Percentiles rank a stretch among this genome's conserved stretches.
Conservation (phyloP, 2,888 invertebrate species). For the Horisme vitalbata region DNA sequence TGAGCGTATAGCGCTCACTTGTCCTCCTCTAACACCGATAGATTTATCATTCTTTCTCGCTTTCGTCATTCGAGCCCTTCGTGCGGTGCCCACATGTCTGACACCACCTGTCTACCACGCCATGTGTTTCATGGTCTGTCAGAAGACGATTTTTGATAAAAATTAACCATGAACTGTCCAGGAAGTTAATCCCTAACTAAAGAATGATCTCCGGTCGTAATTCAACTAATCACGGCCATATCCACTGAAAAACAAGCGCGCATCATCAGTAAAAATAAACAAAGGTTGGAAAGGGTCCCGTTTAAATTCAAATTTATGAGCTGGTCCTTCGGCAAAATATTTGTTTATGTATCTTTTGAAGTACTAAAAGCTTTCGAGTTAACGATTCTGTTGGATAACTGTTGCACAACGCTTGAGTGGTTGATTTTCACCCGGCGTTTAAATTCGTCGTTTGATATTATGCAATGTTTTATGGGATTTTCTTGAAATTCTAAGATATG, state of each 20-base stretch:
- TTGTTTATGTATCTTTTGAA: conserved; percentile 54
- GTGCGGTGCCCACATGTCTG: conserved; percentile 64
- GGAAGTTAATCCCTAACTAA: conserved; percentile 44
- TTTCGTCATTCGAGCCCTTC: conserved; percentile 68
- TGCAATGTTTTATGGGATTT: conserved; percentile 67
- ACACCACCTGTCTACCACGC: conserved; percentile 62
- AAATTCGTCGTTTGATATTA: conserved; percentile 54
- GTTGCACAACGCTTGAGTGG: conserved; percentile 55
- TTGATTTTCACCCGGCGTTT: conserved; percentile 42
- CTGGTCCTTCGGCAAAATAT: conserved; percentile 42
- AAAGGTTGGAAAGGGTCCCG: conserved; percentile 37
- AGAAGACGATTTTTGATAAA: conserved; percentile 37
- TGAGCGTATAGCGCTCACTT: conserved; percentile 40
- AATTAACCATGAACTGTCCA: conserved; percentile 57
- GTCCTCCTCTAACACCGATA: conserved; percentile 54
- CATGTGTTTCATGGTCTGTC: conserved; percentile 50
- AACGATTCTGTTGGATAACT: conserved; percentile 44
- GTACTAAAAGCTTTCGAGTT: conserved; percentile 60
- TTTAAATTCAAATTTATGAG: conserved; percentile 41
- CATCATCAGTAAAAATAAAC: conserved; percentile 37
- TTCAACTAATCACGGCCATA: conserved; percentile 31
- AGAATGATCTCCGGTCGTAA: conserved; percentile 30
- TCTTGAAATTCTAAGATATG: conserved; percentile 56
- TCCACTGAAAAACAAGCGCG: conserved; percentile 38
- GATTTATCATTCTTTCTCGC: conserved; percentile 44